phyloP scores from a whole-genome alignment of 2,113 vertebrate species.

The Polyodon spathula region DNA sequence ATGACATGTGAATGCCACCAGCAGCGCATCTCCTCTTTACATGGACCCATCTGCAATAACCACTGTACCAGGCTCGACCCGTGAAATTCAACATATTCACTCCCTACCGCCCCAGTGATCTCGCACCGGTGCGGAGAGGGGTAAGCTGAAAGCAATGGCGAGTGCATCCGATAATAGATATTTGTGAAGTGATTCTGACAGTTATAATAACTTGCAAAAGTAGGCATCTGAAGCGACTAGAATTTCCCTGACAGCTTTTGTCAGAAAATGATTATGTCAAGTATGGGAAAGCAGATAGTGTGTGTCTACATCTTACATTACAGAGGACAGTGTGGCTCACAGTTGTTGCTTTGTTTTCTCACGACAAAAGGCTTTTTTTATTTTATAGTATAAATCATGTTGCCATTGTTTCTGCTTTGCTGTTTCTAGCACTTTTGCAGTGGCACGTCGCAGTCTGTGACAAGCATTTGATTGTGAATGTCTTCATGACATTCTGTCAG shows the following conservation, averaged over 20 bases:
- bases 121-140: slow-evolving; percentile 2
- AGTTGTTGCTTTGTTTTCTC: slow-evolving; percentile 9
- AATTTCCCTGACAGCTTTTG: slow-evolving; percentile 22
- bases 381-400: background rate
- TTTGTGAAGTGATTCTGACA: slow-evolving; percentile 16
- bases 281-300: slow-evolving; percentile 11
- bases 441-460: background rate
- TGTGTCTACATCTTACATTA: slow-evolving; percentile 3
- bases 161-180: background rate
- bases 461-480: background rate
- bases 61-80: background rate
- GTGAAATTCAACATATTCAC: background rate
- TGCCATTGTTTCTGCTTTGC: background rate
- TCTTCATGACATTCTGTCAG: background rate
- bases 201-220: slow-evolving; percentile 21
- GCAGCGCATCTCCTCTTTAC: background rate
- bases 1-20: background rate
- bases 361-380: background rate
- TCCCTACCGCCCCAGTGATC: background rate
- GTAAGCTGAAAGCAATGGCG: slow-evolving; percentile 10
- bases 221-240: slow-evolving; percentile 9
- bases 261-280: slow-evolving; percentile 24
- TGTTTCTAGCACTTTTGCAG: background rate
- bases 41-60: background rate
- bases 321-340: background rate